Evolutionary conservation across 2,888 invertebrate species (phyloP).

Genomic region (Hypena proboscidalis): DNA sequence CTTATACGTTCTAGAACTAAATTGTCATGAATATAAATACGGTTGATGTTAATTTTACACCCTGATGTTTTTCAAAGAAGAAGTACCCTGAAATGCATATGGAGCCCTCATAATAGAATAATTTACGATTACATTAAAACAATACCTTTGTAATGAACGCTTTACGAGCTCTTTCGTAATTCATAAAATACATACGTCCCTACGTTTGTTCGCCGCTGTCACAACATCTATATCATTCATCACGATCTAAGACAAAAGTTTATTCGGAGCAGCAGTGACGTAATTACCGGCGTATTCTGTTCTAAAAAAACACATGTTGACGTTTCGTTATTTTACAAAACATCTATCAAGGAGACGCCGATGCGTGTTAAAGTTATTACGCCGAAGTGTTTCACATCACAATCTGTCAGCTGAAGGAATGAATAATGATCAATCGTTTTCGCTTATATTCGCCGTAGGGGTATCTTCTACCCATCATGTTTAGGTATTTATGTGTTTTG

Average conservation of each 20-base stretch:
- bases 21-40: too few species aligned
- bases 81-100: not conserved
- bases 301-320: slow-evolving; percentile 59
- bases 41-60: too few species aligned
- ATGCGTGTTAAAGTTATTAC: slow-evolving; percentile 72
- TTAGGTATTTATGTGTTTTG: slow-evolving; percentile 55
- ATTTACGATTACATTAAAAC: slow-evolving; percentile 33
- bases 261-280: slow-evolving; percentile 50
- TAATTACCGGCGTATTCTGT: slow-evolving; percentile 49
- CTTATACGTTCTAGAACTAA: too few species aligned
- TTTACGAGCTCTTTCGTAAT: slow-evolving; percentile 25
- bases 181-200: slow-evolving; percentile 23
- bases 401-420: slow-evolving; percentile 73
- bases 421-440: slow-evolving; percentile 75
- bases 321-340: slow-evolving; percentile 64
- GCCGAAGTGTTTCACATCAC: slow-evolving; percentile 73
- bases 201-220: slow-evolving; percentile 25
- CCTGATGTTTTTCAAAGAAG: too few species aligned
- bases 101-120: slow-evolving; percentile 13
- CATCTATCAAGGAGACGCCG: slow-evolving; percentile 61
- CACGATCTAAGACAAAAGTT: slow-evolving; percentile 38
- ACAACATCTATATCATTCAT: slow-evolving; percentile 38
- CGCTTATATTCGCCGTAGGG: slow-evolving; percentile 65
- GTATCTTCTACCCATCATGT: slow-evolving; percentile 58
- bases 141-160: slow-evolving; percentile 21